Percentiles rank a stretch among this genome's conserved stretches.
These are phyloP conservation scores for Pungitius pungitius DNA, from an alignment of 2,113 vertebrate genomes.

Conservation along the genomic window DNA sequence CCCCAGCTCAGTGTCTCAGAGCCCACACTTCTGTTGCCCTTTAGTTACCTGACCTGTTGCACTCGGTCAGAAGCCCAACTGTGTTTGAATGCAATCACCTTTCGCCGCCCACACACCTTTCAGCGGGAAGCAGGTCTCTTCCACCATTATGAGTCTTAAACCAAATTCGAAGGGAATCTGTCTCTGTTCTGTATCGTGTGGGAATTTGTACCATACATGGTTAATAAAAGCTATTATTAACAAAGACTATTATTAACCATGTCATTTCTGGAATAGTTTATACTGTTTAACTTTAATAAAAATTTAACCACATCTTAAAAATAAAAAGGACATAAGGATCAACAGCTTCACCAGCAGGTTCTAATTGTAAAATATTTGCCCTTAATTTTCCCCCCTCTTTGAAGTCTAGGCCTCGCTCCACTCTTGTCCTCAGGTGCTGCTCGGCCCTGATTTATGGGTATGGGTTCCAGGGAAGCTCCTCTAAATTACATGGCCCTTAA, in stretches of 20 bases:
- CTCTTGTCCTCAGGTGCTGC: slow-evolving; percentile 77
- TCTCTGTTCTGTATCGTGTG: background rate
- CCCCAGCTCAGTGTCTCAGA: slow-evolving; percentile 52
- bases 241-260: background rate
- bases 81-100: slow-evolving; percentile 49
- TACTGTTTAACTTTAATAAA: background rate
- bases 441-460: slow-evolving; percentile 76
- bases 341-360: slow-evolving; percentile 53
- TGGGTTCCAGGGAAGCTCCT: slow-evolving; percentile 66
- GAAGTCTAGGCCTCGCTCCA: slow-evolving; percentile 63
- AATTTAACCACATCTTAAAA: background rate
- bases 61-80: slow-evolving; percentile 56
- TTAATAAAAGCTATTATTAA: background rate
- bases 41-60: slow-evolving; percentile 61
- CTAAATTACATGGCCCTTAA: slow-evolving; percentile 78
- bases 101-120: slow-evolving; percentile 39
- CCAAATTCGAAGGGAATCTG: background rate
- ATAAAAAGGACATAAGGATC: slow-evolving; percentile 30
- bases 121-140: background rate
- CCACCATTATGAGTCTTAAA: background rate
- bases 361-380: slow-evolving; percentile 76
- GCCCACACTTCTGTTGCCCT: slow-evolving; percentile 56
- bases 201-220: background rate
- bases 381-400: slow-evolving; percentile 67
- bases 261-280: background rate